Conservation (phyloP, 2,113 vertebrate genomes). For the Xiphophorus couchianus region DNA sequence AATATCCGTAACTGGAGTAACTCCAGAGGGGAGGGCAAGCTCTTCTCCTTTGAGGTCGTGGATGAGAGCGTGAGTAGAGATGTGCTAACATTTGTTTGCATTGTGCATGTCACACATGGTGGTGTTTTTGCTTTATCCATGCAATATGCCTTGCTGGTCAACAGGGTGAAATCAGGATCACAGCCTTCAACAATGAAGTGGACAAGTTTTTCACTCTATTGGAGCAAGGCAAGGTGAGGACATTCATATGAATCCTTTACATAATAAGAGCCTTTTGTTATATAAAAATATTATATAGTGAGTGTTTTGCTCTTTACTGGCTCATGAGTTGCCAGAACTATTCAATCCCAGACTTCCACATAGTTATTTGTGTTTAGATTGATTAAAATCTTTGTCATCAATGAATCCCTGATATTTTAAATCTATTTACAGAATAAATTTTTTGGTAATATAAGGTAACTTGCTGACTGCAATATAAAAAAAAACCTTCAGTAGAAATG, state of each 20-base stretch:
- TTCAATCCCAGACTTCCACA: neutral
- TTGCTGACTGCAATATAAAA: neutral
- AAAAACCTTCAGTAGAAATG: constrained; percentile 2
- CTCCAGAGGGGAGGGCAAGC: constrained; percentile 92
- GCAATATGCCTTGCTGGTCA: constrained; percentile 38
- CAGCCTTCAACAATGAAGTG: constrained; percentile 94
- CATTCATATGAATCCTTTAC: constrained; percentile 14
- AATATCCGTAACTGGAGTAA: constrained; percentile 93
- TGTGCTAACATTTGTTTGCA: constrained; percentile 13
- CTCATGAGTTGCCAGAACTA: neutral
- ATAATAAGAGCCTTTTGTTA: constrained; percentile 28
- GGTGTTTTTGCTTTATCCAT: neutral
- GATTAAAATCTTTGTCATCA: constrained; percentile 7
- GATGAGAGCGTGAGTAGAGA: constrained; percentile 92
- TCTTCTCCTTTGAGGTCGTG: constrained; percentile 92
- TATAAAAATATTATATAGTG: neutral
- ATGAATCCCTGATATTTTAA: constrained; percentile 18
- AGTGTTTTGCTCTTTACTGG: neutral
- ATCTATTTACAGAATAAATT: neutral
- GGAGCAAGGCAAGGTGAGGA: constrained; percentile 92
- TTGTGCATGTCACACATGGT: constrained; percentile 22
- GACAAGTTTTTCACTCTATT: constrained; percentile 94
- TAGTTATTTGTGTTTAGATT: neutral
- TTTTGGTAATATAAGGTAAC: neutral
- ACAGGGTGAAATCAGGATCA: constrained; percentile 95